A percentile compares a stretch with the other conserved stretches of the same genome.
These are phyloP conservation scores for Glandiceps talaboti DNA, from an alignment of 53 echinoderm and acorn worm genomes.

Conservation along the genomic window DNA sequence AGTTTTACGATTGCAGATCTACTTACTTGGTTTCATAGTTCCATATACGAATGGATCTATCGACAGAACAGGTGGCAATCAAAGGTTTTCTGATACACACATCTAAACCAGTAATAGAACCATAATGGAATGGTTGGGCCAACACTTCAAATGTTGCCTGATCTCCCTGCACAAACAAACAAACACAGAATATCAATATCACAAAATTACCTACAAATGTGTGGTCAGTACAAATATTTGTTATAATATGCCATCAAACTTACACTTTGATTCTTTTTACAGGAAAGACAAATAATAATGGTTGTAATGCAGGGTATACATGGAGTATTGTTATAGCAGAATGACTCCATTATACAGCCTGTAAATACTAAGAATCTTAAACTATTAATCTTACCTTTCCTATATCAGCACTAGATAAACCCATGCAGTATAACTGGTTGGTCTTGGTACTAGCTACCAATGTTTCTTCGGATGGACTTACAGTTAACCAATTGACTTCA, in stretches of 20 bases:
- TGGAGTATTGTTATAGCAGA: too few relatives aligned
- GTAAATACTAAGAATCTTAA: too few relatives aligned
- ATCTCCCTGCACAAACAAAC: conserved; percentile 49
- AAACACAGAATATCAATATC: too few relatives aligned
- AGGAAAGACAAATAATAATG: too few relatives aligned
- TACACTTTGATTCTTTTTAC: too few relatives aligned
- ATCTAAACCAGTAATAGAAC: conserved; percentile 79
- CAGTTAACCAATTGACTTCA: conserved; percentile 72
- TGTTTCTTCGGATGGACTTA: conserved; percentile 98
- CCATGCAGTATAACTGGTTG: conserved; percentile 91
- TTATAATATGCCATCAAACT: too few relatives aligned
- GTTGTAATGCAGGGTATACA: too few relatives aligned
- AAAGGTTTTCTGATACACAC: conserved; percentile 88
- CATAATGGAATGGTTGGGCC: conserved; percentile 89
- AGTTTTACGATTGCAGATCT: too few relatives aligned
- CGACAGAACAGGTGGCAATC: conserved; percentile 84
- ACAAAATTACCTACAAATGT: too few relatives aligned
- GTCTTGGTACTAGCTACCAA: conserved; percentile 82
- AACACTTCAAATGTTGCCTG: conserved; percentile 86
- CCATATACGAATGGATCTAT: conserved; percentile 88
- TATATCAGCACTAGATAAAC: conserved; percentile 77
- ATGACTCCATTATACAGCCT: too few relatives aligned
- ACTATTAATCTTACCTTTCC: conserved; percentile 64
- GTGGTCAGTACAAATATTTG: too few relatives aligned
- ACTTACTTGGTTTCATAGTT: conserved; percentile 91